Conservation (phyloP, 2,797 vertebrate species). For the Hippoglossus hippoglossus region DNA sequence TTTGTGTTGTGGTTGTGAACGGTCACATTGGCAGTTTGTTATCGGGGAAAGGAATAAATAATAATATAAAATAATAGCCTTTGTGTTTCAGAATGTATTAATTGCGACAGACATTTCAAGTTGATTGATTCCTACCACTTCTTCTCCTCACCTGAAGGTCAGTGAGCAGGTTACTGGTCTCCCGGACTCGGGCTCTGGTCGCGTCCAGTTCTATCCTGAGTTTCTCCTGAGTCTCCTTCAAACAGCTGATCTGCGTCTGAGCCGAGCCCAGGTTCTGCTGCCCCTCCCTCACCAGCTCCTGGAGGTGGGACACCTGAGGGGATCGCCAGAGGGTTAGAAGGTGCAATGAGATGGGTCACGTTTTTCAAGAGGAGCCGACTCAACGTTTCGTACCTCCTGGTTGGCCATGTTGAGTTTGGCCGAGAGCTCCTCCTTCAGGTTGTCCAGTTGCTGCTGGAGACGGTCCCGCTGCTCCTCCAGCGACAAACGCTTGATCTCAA, state of each 20-base stretch:
- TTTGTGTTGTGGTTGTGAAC: no score
- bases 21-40: no score
- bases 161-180: slow-evolving; percentile 92
- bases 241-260: slow-evolving; percentile 91
- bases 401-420: slow-evolving; percentile 92
- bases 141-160: slow-evolving; percentile 88
- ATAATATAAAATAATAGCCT: no score
- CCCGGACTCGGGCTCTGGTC: slow-evolving; percentile 89
- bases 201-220: slow-evolving; percentile 92
- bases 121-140: no score
- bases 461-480: slow-evolving; percentile 93
- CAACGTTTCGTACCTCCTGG: slow-evolving; percentile 87
- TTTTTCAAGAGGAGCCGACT: not conserved
- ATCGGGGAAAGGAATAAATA: no score
- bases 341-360: not conserved
- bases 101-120: no score
- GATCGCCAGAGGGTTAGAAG: not conserved
- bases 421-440: slow-evolving; percentile 92
- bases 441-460: slow-evolving; percentile 93
- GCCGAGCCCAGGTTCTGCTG: slow-evolving; percentile 92
- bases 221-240: slow-evolving; percentile 94
- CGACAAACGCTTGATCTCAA: slow-evolving; percentile 92
- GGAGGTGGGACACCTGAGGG: slow-evolving; percentile 90
- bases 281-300: slow-evolving; percentile 92
- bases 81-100: no score